These are phyloP conservation scores for Zalophus californianus DNA, from an alignment of 2,797 vertebrate species.

Conservation along the genomic window DNA sequence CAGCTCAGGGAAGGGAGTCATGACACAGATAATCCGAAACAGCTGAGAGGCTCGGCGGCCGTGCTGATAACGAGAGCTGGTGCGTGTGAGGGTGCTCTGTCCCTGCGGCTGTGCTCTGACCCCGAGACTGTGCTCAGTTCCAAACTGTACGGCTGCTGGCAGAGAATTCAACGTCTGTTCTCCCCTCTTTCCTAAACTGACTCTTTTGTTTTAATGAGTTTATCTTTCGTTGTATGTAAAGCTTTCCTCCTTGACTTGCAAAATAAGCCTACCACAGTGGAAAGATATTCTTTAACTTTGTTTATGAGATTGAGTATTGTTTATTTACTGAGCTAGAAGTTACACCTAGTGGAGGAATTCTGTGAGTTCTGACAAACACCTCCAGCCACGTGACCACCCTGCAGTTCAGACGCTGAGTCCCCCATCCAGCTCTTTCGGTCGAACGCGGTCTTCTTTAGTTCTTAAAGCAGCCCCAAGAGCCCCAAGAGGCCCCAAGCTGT, in stretches of 20 bases:
- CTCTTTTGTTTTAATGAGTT: not conserved
- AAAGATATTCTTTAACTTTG: not conserved
- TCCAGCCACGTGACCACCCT: fast-evolving
- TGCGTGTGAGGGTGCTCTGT: fast-evolving
- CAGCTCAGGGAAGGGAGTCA: not conserved
- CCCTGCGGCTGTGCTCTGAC: fast-evolving
- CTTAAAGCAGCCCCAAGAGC: not conserved
- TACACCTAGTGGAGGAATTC: fast-evolving
- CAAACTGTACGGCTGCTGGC: fast-evolving
- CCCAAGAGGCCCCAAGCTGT: not conserved
- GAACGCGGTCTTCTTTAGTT: not conserved
- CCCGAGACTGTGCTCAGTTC: fast-evolving
- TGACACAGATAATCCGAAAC: not conserved
- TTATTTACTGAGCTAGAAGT: not conserved
- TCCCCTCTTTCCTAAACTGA: too few species aligned
- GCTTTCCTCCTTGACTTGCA: not conserved
- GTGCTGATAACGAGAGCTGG: fast-evolving
- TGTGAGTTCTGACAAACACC: not conserved
- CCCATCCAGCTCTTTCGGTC: fast-evolving
- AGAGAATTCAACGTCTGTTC: not conserved
- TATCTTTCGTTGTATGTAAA: fast-evolving
- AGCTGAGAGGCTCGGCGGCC: not conserved
- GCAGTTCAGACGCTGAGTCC: too few species aligned
- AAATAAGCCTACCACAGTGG: fast-evolving
- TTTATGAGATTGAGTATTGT: not conserved